phyloP scores from a whole-genome alignment of 2,113 vertebrate genomes.

The Chelonoidis abingdonii region DNA sequence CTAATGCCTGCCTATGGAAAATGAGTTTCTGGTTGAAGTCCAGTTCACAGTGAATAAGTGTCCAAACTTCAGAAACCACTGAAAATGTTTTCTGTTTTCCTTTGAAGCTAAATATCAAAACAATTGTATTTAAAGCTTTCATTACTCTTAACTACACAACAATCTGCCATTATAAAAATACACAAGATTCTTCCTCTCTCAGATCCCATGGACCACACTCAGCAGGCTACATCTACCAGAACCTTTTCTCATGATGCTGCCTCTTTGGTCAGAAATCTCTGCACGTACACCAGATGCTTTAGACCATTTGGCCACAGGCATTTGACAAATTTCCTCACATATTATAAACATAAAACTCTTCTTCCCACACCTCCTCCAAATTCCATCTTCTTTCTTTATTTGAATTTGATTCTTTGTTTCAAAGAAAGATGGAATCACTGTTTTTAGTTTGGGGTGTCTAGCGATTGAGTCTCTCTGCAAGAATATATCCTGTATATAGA shows the following conservation, averaged over 20 bases:
- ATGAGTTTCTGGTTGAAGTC: background rate
- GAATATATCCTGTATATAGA: background rate
- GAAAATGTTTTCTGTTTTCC: background rate
- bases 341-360: constrained; percentile 8
- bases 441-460: constrained; percentile 23
- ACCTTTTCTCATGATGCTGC: constrained; percentile 69
- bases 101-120: constrained; percentile 8
- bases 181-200: constrained; percentile 26
- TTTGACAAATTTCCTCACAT: background rate
- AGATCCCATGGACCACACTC: constrained; percentile 51
- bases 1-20: background rate
- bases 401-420: background rate
- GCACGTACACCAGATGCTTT: constrained; percentile 59
- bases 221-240: constrained; percentile 63
- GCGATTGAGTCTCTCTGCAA: background rate
- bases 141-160: constrained; percentile 45
- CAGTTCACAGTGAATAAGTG: background rate
- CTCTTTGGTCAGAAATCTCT: constrained; percentile 44
- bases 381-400: background rate
- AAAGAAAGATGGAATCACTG: background rate
- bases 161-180: constrained; percentile 22
- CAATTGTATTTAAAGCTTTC: constrained; percentile 58
- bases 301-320: background rate
- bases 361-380: constrained; percentile 21
- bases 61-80: background rate